Base-by-base conservation (phyloP, 2,888 invertebrate genomes). In the Pyrrhosoma nymphula region DNA sequence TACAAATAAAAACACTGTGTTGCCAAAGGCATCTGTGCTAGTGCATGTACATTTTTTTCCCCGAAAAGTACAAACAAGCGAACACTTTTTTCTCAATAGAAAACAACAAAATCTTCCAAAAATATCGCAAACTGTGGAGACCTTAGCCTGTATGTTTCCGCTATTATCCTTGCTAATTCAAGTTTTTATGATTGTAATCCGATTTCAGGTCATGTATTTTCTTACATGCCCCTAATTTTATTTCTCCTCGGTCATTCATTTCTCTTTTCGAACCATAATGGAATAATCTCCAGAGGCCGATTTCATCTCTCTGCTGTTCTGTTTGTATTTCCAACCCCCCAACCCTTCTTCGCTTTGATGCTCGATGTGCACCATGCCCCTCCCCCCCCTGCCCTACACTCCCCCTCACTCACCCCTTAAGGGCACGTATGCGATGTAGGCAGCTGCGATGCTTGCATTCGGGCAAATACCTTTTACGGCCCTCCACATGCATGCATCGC, bases 401-500 rank as follows among this genome's bases (percentile, higher is more conserved):
- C 90, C 90, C n/a, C 47, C 89, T 26, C 6, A 39, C 39, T 16
- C 26, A 20, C 47, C 39, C 35, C 16, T n/a, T 39, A 18, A 39
- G 18, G 88, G 39, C 18, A 47, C 23, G 88, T 20, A 88, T 88
- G 88, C 88, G 39, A 23, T 39, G 88, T 23, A 47, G 47, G 88
- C 39, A 47, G 88, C 20, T 23, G 88, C 20, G 39, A 47, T 14
- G 18, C 39, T 35, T 39, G 88, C n/a, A 35, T 30, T n/a, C 56
- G 69, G n/a, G 69, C 26, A 69, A 69, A 69, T 69, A 69, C 69
- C 69, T 47, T 69, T 69, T 69, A 69, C 69, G 69, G n/a, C 69
- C n/a, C 12, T 69, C 26, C 69, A 26, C 26, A 69, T 69, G 69
- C 69, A 69, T 69, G 0, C 69, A 26, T n/a, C 47, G 47, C 8